These are phyloP conservation scores for Danio kyathit DNA, from an alignment of 2,797 vertebrate species.

Conservation along the genomic window DNA sequence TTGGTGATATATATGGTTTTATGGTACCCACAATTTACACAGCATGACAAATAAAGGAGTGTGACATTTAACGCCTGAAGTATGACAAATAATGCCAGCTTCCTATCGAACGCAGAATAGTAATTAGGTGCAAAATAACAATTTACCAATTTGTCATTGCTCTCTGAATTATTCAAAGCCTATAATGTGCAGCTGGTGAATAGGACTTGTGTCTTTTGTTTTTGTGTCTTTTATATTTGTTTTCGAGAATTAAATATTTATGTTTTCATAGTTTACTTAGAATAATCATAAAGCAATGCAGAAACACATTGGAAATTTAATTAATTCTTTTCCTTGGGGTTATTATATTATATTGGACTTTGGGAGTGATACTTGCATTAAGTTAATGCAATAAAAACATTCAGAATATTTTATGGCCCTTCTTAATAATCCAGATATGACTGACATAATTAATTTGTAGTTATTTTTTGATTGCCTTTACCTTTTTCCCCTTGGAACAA, in stretches of 20 bases:
- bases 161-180: slow-evolving; percentile 11
- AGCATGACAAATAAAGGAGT: background rate
- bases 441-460: background rate
- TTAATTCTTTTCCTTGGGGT: background rate
- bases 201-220: background rate
- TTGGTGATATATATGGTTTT: background rate
- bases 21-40: slow-evolving; percentile 1
- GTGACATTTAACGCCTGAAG: background rate
- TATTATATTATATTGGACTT: background rate
- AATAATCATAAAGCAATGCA: background rate
- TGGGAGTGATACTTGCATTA: background rate
- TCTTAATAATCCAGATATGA: background rate
- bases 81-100: background rate
- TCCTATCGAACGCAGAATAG: background rate
- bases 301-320: background rate
- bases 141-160: background rate
- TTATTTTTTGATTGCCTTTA: background rate
- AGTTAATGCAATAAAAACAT: background rate
- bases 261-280: background rate
- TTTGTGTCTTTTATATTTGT: background rate
- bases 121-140: background rate
- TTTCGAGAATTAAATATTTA: slow-evolving; percentile 25
- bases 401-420: background rate
- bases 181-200: slow-evolving; percentile 20
- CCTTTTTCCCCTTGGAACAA: background rate